Base-by-base conservation (phyloP, 2,888 invertebrate species). In the Mactromeris polynyma region DNA sequence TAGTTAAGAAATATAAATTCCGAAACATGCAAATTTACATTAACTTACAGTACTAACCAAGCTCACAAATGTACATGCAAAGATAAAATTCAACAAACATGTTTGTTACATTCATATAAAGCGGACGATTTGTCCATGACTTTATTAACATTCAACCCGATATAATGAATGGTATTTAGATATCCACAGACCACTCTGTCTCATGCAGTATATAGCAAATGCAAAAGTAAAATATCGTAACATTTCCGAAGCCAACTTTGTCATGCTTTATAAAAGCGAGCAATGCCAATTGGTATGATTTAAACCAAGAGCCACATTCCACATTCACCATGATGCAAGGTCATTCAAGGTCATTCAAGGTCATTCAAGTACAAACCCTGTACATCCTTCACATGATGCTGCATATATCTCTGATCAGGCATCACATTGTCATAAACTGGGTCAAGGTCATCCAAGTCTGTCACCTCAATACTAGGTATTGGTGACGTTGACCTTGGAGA, bases 401-500 rank as follows among this genome's bases (percentile, higher is more conserved):
- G 38, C 42, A 46, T 54, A 36, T 84, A 51, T 69, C 86, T 82
- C 78, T 31, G 40, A 69, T 83, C 83, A 73, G 87, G 58, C 31
- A 46, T n/a, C 54, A 86, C 91, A 91, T 90, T 91, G 83, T 91
- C 91, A 87, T 91, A 91, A 36, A 89, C 14, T 21, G 88, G 89
- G 79, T 88, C 87, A 89, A 73, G 69, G 86, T 88, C 81, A 87
- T 51, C 85, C 7, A 80, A 80, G 85, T 91, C 80, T 11, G 83
- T 86, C 64, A 91, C 80, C 77, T 84, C 82, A 84, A 91, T 91
- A 9, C 69, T 80, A 38, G 89, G 91, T 17, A 88, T 46, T 51
- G 89, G 85, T 40, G 87, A 79, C 31, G 79, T 85, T 80, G 88
- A 78, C 83, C 86, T 80, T 78, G 84, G 83, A 64, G 85, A 69